Conservation (phyloP, 2,797 vertebrate species). For the Scomberomorus guttatus region DNA sequence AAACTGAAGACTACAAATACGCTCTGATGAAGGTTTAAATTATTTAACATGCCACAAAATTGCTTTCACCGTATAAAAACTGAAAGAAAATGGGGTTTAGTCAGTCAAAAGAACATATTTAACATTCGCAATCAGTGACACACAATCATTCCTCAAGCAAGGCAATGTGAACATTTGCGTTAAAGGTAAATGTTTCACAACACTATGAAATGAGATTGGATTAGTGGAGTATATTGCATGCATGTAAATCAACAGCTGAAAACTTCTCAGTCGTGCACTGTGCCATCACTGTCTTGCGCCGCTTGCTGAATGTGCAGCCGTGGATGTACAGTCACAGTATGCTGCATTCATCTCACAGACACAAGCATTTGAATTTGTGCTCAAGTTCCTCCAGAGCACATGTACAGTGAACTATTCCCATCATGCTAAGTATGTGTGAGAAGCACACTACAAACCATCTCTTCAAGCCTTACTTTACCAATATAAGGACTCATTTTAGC, state of each 20-base stretch:
- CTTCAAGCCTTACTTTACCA: neutral
- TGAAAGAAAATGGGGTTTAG: constrained; percentile 37
- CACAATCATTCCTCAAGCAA: constrained; percentile 23
- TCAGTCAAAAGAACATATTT: constrained; percentile 36
- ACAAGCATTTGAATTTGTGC: neutral
- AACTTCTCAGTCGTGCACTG: constrained; percentile 13
- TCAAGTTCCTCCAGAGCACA: constrained; percentile 32
- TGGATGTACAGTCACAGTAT: neutral
- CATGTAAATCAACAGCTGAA: constrained; percentile 35
- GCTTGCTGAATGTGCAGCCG: constrained; percentile 33
- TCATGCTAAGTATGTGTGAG: neutral
- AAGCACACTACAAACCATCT: neutral
- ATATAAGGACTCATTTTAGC: neutral
- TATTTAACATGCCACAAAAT: constrained; percentile 49
- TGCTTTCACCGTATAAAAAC: constrained; percentile 39
- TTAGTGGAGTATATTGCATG: constrained; percentile 50
- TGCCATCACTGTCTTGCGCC: constrained; percentile 13
- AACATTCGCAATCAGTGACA: constrained; percentile 21
- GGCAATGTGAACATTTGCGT: constrained; percentile 45
- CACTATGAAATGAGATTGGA: constrained; percentile 42
- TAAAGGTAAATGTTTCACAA: constrained; percentile 46
- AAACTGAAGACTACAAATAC: constrained; percentile 39
- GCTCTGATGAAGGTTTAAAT: constrained; percentile 61
- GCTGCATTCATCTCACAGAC: constrained; percentile 18
- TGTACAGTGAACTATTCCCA: constrained; percentile 2